Evolutionary conservation across 2,888 invertebrate genomes (phyloP).

Genomic region (Orthonevra nobilis): DNA sequence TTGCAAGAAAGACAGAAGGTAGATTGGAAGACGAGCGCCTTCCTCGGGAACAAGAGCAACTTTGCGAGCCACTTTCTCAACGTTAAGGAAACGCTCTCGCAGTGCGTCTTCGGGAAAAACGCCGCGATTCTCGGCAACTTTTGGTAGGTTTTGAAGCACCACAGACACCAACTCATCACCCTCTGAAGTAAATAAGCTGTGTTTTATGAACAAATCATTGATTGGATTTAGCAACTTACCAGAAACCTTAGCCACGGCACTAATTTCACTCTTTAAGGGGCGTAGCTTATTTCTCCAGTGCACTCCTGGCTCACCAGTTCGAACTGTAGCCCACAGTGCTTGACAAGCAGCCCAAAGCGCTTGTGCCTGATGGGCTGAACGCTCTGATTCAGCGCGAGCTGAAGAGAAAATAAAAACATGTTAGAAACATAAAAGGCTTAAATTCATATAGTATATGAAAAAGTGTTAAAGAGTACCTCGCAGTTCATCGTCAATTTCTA

Average conservation of each 20-base stretch:
- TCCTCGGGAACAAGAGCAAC: slow-evolving; percentile 93
- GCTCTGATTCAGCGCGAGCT: slow-evolving; percentile 88
- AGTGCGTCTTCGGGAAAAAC: slow-evolving; percentile 94
- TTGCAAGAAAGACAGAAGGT: slow-evolving; percentile 93
- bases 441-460: not conserved
- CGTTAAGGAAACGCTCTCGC: slow-evolving; percentile 90
- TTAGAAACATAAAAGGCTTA: not conserved
- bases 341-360: slow-evolving; percentile 97
- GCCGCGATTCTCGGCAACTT: slow-evolving; percentile 88
- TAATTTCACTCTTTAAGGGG: slow-evolving; percentile 85
- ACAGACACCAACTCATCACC: slow-evolving; percentile 90
- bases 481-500: slow-evolving; percentile 79
- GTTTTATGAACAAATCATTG: slow-evolving; percentile 5
- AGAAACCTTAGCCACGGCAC: slow-evolving; percentile 87
- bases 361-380: slow-evolving; percentile 89
- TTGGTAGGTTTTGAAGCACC: slow-evolving; percentile 89
- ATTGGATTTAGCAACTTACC: slow-evolving; percentile 80
- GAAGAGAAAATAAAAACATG: slow-evolving; percentile 22
- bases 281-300: slow-evolving; percentile 83
- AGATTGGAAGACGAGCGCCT: slow-evolving; percentile 91
- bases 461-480: slow-evolving; percentile 75
- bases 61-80: slow-evolving; percentile 89
- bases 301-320: slow-evolving; percentile 83
- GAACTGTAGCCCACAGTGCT: slow-evolving; percentile 89
- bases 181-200: slow-evolving; percentile 80